Evolutionary conservation across 2,113 vertebrate species (phyloP).

Genomic region (Cyanocitta stelleri): DNA sequence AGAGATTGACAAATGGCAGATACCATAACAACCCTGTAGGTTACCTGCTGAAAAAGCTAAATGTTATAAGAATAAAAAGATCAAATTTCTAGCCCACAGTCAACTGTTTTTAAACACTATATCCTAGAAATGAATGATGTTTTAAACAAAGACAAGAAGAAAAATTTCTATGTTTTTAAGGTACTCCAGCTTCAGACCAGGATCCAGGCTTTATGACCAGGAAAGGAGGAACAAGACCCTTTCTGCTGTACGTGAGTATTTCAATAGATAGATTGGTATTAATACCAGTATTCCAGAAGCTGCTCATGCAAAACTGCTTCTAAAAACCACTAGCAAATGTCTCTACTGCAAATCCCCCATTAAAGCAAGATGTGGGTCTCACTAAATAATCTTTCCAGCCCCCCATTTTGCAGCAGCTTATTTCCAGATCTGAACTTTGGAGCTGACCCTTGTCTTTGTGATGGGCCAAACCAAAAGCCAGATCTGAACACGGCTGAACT

Average conservation of each 20-base stretch:
- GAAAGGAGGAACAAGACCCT: not conserved
- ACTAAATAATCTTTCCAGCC: not conserved
- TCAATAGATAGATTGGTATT: not conserved
- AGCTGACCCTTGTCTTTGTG: conserved; percentile 25
- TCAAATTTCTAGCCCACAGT: not conserved
- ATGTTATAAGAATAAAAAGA: not conserved
- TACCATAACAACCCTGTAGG: not conserved
- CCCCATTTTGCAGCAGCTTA: not conserved
- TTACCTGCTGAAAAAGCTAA: not conserved
- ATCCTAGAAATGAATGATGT: not conserved
- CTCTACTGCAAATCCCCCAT: not conserved
- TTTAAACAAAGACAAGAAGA: not conserved
- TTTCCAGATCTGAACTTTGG: conserved; percentile 45
- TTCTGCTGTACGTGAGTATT: not conserved
- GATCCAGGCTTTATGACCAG: not conserved
- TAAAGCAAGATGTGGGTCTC: not conserved
- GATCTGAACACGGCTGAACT: conserved; percentile 61
- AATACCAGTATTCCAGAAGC: not conserved
- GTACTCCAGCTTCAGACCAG: not conserved
- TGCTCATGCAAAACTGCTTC: not conserved
- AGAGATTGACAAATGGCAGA: not conserved
- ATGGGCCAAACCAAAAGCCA: conserved; percentile 67
- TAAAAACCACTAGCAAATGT: not conserved
- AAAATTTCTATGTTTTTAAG: not conserved
- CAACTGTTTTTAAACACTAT: not conserved